Evolutionary conservation across 2,113 vertebrate genomes (phyloP).

Genomic region (Ceratotherium simum): DNA sequence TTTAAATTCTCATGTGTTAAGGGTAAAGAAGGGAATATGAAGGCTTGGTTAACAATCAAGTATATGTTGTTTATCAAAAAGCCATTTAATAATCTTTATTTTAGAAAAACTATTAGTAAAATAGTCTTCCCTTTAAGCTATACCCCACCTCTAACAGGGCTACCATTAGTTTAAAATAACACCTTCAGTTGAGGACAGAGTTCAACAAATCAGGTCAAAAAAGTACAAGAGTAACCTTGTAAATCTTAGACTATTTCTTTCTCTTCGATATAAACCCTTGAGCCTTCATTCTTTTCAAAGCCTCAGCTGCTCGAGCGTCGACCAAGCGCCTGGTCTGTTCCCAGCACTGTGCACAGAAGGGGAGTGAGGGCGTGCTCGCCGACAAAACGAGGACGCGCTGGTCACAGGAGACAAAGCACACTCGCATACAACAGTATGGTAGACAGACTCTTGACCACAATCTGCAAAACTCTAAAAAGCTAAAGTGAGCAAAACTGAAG

Average conservation of each 20-base stretch:
- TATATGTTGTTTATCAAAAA: not conserved
- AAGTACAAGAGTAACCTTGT: not conserved
- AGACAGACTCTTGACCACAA: not conserved
- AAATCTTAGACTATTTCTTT: not conserved
- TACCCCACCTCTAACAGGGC: not conserved
- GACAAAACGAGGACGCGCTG: not conserved
- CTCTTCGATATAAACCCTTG: not conserved
- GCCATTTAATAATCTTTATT: not conserved
- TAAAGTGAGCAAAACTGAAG: not conserved
- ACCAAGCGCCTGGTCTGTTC: not conserved
- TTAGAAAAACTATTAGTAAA: slow-evolving; percentile 16
- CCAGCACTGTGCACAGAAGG: not conserved
- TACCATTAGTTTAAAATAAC: not conserved
- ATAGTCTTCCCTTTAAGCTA: not conserved
- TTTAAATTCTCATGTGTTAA: not conserved
- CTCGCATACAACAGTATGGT: fast-evolving
- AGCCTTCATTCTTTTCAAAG: not conserved
- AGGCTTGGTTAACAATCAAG: not conserved
- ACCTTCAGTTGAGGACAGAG: not conserved
- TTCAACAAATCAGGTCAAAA: not conserved
- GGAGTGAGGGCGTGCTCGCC: not conserved
- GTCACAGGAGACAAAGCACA: not conserved
- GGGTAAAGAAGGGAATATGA: not conserved
- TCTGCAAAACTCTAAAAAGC: not conserved
- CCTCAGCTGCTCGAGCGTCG: not conserved